These are phyloP conservation scores for Zeus faber DNA, from an alignment of 2,113 vertebrate genomes.

Conservation along the genomic window DNA sequence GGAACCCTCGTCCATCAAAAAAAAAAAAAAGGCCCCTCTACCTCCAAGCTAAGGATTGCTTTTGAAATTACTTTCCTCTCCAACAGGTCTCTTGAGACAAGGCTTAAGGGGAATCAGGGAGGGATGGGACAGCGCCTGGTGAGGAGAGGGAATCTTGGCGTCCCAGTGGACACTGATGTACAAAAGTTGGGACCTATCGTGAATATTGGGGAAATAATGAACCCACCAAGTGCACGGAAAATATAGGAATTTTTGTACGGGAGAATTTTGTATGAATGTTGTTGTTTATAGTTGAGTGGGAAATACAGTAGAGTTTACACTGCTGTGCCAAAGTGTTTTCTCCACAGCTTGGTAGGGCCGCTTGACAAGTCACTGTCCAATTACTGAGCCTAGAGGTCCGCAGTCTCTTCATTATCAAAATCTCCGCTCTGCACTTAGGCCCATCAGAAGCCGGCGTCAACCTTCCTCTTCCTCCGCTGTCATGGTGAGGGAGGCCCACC, in stretches of 20 bases:
- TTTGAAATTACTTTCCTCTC: conserved; percentile 68
- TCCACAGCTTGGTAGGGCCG: conserved; percentile 14
- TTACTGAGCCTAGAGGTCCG: conserved; percentile 23
- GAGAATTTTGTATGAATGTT: no score
- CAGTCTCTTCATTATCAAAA: conserved; percentile 27
- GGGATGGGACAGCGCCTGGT: conserved; percentile 30
- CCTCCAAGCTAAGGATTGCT: conserved; percentile 67
- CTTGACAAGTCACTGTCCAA: conserved; percentile 28
- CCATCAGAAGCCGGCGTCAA: conserved; percentile 32
- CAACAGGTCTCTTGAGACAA: conserved; percentile 53
- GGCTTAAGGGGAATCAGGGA: conserved; percentile 33
- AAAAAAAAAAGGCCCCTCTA: conserved; percentile 28
- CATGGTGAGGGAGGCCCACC: conserved; percentile 5
- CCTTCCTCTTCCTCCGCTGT: conserved; percentile 25
- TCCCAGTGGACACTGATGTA: conserved; percentile 35
- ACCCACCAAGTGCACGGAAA: no score
- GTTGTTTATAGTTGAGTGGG: neutral
- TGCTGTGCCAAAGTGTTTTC: conserved; percentile 22
- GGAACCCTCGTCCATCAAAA: conserved; percentile 54
- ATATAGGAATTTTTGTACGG: no score
- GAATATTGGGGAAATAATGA: no score
- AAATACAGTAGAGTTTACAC: conserved; percentile 10
- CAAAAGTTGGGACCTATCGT: no score
- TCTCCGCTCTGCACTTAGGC: conserved; percentile 17
- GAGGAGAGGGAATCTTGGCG: conserved; percentile 23